These are phyloP conservation scores for Alloplasta piceator DNA, from an alignment of 2,888 invertebrate genomes.

Conservation along the genomic window DNA sequence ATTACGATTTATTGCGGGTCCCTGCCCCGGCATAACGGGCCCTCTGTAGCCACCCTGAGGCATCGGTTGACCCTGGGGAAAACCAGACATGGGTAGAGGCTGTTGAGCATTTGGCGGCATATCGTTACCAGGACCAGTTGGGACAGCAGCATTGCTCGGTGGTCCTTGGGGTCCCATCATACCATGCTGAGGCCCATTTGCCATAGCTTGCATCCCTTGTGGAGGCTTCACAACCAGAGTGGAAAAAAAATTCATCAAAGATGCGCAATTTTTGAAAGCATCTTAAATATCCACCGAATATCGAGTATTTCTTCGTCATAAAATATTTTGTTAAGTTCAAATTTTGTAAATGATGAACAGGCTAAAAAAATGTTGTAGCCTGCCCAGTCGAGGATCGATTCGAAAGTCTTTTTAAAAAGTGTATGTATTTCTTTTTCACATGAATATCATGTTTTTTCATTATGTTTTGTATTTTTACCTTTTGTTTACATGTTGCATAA, in stretches of 20 bases:
- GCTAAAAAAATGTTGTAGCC: too few species aligned
- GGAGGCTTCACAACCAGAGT: constrained; percentile 84
- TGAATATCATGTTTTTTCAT: too few species aligned
- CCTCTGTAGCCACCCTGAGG: constrained; percentile 84
- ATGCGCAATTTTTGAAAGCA: too few species aligned
- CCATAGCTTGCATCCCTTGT: constrained; percentile 85
- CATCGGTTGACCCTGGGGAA: constrained; percentile 82
- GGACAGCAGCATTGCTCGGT: constrained; percentile 78
- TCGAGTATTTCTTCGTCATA: neutral
- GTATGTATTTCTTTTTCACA: too few species aligned
- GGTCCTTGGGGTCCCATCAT: constrained; percentile 83
- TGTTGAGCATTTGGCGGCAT: constrained; percentile 81
- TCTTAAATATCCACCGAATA: neutral
- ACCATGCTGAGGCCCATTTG: constrained; percentile 82
- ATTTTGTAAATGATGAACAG: constrained; percentile 7
- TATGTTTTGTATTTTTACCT: too few species aligned
- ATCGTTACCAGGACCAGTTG: constrained; percentile 79
- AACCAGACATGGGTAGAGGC: constrained; percentile 80
- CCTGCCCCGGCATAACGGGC: constrained; percentile 86
- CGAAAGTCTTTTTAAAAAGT: too few species aligned
- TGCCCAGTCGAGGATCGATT: too few species aligned
- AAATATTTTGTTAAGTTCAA: constrained; percentile 54
- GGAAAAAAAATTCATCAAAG: too few species aligned
- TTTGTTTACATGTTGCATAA: too few species aligned
- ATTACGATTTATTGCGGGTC: constrained; percentile 83